Evolutionary conservation across 2,888 invertebrate genomes (phyloP).

Genomic region (Cacoxenus indagator): DNA sequence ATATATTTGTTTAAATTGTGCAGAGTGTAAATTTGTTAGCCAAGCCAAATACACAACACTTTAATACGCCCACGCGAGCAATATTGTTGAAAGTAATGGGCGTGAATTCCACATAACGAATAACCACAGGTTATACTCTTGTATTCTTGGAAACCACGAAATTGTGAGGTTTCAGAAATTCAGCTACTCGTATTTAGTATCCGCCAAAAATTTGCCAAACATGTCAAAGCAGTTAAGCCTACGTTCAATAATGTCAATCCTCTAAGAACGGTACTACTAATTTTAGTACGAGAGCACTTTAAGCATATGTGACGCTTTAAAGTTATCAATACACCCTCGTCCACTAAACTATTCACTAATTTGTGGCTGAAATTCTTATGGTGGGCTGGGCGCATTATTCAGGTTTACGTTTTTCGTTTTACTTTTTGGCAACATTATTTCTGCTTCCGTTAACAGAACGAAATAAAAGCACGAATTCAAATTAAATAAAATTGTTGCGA

Average conservation of each 20-base stretch:
- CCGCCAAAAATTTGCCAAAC: no score
- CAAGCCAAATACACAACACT: conserved; percentile 44
- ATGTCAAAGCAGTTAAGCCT: no score
- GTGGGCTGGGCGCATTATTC: not conserved
- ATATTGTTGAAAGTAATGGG: conserved; percentile 11
- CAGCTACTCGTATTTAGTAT: no score
- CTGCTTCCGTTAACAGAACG: not conserved
- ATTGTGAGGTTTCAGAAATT: no score
- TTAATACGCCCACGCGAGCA: conserved; percentile 25
- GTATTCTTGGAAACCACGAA: no score
- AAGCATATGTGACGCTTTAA: conserved; percentile 22
- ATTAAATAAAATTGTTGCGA: not conserved
- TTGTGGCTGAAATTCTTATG: not conserved
- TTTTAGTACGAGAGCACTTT: not conserved
- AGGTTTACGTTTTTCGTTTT: not conserved
- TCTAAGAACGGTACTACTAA: no score
- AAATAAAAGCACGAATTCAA: not conserved
- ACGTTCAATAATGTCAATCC: no score
- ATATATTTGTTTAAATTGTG: conserved; percentile 44
- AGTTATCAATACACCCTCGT: not conserved
- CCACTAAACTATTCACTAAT: not conserved
- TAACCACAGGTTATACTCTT: not conserved
- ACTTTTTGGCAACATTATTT: not conserved
- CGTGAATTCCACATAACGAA: not conserved
- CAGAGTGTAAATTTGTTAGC: conserved; percentile 56